These are phyloP conservation scores for Thelaira solivaga DNA, from an alignment of 2,888 invertebrate species.

Conservation along the genomic window DNA sequence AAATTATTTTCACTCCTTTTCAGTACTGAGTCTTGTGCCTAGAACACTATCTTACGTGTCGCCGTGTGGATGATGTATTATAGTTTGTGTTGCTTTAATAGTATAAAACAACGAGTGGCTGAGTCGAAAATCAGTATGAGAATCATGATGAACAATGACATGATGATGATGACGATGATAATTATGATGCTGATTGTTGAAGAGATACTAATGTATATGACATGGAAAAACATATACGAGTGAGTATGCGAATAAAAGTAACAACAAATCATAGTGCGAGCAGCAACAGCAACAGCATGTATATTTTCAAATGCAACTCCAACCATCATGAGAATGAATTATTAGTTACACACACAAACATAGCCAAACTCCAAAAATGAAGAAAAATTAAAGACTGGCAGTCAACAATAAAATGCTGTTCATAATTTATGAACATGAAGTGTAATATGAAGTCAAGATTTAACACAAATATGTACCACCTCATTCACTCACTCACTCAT, in stretches of 20 bases:
- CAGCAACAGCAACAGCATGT: conserved; percentile 37
- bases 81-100: conserved; percentile 19
- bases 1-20: not conserved
- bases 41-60: conserved; percentile 1
- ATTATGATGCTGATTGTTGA: conserved; percentile 33
- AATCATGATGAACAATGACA: conserved; percentile 14
- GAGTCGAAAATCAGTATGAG: conserved; percentile 36
- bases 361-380: not conserved
- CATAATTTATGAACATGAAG: conserved; percentile 57
- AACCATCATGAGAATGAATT: conserved; percentile 14
- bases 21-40: not conserved
- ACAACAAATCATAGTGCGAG: conserved; percentile 34
- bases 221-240: conserved; percentile 35
- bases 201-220: conserved; percentile 51
- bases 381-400: conserved; percentile 16
- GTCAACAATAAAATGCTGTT: conserved; percentile 60
- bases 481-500: conserved; percentile 21
- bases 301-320: not conserved
- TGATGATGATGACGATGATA: not conserved
- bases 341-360: conserved; percentile 16
- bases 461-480: conserved; percentile 30
- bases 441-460: conserved; percentile 41
- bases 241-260: not conserved
- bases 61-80: conserved; percentile 26
- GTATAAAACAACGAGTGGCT: conserved; percentile 20